Evolutionary conservation across 2,888 invertebrate species (phyloP).

Genomic region (Stenodera caucasica): DNA sequence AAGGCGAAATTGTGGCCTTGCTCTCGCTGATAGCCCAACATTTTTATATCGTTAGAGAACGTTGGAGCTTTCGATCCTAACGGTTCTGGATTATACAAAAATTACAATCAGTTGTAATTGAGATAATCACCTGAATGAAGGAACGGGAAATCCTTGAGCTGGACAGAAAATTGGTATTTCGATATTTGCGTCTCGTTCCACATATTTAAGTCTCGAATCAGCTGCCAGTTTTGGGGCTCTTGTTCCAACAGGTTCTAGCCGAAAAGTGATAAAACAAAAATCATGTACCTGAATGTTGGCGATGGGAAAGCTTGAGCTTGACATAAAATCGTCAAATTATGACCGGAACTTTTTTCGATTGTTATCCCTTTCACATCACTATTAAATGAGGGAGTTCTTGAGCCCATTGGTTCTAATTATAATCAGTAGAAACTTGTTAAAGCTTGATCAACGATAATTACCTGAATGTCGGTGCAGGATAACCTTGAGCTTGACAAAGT

Average conservation of each 20-base stretch:
- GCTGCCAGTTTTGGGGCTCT: constrained; percentile 53
- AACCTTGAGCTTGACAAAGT: constrained; percentile 62
- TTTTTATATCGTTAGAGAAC: constrained; percentile 69
- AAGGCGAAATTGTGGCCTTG: constrained; percentile 67
- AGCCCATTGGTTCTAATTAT: constrained; percentile 47
- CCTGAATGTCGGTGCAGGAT: constrained; percentile 62
- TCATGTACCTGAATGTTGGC: constrained; percentile 60
- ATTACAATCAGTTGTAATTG: constrained; percentile 38
- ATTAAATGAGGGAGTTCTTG: constrained; percentile 46
- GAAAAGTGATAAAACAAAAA: constrained; percentile 16
- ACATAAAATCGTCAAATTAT: constrained; percentile 55
- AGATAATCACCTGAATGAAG: constrained; percentile 57
- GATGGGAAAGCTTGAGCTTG: constrained; percentile 63
- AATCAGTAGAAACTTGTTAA: constrained; percentile 11
- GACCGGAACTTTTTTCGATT: constrained; percentile 47
- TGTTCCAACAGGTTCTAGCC: constrained; percentile 54
- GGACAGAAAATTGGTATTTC: constrained; percentile 56
- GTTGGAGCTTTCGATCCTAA: constrained; percentile 74
- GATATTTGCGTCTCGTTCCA: constrained; percentile 34
- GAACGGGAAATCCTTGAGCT: constrained; percentile 63
- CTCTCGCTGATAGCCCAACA: constrained; percentile 68
- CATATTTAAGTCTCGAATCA: constrained; percentile 46
- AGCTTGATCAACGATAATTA: constrained; percentile 41
- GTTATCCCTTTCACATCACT: constrained; percentile 45
- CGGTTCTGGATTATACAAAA: constrained; percentile 1